These are phyloP conservation scores for Napeogenes inachia DNA, from an alignment of 2,888 invertebrate species.

Conservation along the genomic window DNA sequence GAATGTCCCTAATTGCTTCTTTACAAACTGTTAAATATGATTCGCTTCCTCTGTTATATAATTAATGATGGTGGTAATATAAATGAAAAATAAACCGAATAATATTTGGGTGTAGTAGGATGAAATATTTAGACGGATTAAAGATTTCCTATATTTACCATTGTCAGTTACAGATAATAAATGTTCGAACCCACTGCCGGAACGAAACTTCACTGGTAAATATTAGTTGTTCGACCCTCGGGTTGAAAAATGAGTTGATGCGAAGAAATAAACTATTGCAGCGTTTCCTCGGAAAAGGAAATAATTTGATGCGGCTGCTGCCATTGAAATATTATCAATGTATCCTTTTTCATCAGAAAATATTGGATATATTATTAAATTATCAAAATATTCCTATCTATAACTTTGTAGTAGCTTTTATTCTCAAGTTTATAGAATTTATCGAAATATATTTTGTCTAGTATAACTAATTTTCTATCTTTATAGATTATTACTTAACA, in stretches of 20 bases:
- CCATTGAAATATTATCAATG: conserved; percentile 16
- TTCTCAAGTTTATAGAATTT: no score
- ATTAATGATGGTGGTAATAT: not conserved
- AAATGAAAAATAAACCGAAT: no score
- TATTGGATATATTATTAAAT: conserved; percentile 1
- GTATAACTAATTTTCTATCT: no score
- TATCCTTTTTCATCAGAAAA: conserved; percentile 16
- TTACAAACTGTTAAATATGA: not conserved
- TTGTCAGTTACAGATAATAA: not conserved
- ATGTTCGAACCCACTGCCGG: not conserved
- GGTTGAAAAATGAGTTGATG: conserved; percentile 54
- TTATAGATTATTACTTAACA: no score
- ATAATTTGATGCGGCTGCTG: conserved; percentile 15
- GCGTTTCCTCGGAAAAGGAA: conserved; percentile 36
- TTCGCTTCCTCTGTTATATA: not conserved
- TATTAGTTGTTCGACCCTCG: conserved; percentile 53
- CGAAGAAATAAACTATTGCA: conserved; percentile 49
- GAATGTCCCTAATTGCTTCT: not conserved
- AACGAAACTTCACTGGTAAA: conserved; percentile 18
- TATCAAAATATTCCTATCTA: not conserved
- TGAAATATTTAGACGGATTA: not conserved
- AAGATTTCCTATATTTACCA: not conserved
- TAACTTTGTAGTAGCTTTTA: no score
- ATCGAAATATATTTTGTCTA: no score
- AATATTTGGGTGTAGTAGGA: no score